Conservation (phyloP, 2,113 vertebrate genomes). For the Centropus unirufus region DNA sequence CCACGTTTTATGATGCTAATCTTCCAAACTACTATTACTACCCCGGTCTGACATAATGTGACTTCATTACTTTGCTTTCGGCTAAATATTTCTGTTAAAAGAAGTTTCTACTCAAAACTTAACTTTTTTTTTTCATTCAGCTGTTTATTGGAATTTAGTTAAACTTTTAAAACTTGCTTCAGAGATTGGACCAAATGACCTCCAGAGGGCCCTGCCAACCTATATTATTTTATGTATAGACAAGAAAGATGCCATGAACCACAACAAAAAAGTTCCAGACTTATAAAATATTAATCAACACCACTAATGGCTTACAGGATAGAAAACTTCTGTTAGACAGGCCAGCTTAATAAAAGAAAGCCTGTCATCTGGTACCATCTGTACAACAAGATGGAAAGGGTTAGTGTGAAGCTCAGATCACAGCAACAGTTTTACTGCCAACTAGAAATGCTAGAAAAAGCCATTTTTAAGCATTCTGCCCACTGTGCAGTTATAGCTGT, state of each 20-base stretch:
- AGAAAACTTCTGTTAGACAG: neutral
- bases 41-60: neutral
- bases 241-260: neutral
- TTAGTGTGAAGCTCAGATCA: neutral
- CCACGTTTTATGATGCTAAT: neutral
- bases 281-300: neutral
- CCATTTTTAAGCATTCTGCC: neutral
- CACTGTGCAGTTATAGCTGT: neutral
- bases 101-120: neutral
- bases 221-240: neutral
- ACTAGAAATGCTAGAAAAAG: neutral
- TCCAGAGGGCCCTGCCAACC: neutral
- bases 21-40: neutral
- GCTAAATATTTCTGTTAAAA: neutral
- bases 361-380: neutral
- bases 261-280: neutral
- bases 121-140: neutral
- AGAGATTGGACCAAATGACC: neutral
- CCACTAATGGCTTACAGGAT: neutral
- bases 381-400: neutral
- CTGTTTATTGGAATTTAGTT: neutral
- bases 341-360: neutral
- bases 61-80: neutral
- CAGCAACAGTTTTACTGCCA: neutral
- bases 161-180: neutral